A percentile compares a stretch with the other conserved stretches of the same genome.
Evolutionary conservation across 2,113 vertebrate species (phyloP).

Genomic region (Symphodus melops): DNA sequence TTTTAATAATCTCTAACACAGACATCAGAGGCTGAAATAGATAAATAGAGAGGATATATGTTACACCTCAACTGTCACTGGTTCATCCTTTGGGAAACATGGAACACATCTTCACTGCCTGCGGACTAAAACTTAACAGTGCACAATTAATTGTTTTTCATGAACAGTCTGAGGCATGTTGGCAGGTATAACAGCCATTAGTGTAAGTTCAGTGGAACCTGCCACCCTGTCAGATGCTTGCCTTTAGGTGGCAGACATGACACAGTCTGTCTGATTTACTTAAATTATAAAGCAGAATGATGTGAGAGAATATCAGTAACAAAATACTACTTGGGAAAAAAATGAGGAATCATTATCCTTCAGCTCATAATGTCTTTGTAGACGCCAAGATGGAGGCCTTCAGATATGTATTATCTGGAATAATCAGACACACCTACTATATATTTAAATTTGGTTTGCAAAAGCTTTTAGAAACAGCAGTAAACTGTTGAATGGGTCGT

Average conservation of each 20-base stretch:
- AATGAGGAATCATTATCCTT: background rate
- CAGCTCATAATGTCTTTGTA: too few relatives aligned
- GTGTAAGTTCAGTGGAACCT: constrained; percentile 28
- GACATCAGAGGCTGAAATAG: background rate
- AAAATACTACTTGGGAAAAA: background rate
- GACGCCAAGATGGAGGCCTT: too few relatives aligned
- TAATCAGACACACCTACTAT: too few relatives aligned
- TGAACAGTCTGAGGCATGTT: background rate
- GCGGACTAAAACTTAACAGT: constrained; percentile 3
- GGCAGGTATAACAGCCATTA: constrained; percentile 18
- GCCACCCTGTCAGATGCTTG: constrained; percentile 7
- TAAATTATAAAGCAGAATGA: background rate
- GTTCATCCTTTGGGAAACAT: constrained; percentile 7
- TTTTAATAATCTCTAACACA: background rate
- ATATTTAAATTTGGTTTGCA: too few relatives aligned
- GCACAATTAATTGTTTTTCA: constrained; percentile 16
- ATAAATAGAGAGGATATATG: background rate
- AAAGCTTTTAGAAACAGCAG: too few relatives aligned
- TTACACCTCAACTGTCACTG: background rate
- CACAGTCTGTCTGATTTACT: constrained; percentile 8
- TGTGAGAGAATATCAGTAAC: background rate
- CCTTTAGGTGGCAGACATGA: constrained; percentile 51
- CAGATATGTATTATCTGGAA: too few relatives aligned
- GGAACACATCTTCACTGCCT: background rate
- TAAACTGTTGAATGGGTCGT: too few relatives aligned